These are phyloP conservation scores for Pherbina coryleti DNA, from an alignment of 2,888 invertebrate genomes.

Conservation along the genomic window DNA sequence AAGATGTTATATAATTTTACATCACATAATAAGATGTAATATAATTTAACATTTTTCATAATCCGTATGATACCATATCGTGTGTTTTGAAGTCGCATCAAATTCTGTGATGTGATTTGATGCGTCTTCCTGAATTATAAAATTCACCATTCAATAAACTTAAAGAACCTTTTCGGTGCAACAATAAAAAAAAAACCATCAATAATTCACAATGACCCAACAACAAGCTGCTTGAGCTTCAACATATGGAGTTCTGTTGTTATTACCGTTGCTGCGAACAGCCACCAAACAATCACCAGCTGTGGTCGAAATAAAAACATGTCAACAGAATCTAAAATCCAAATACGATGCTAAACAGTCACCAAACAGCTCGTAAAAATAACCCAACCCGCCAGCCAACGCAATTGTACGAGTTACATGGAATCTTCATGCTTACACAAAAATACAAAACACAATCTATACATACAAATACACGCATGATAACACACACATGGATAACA, in stretches of 20 bases:
- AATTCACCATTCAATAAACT: no score
- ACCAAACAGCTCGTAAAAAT: background rate
- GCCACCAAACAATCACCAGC: background rate
- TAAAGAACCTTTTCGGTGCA: no score
- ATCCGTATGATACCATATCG: no score
- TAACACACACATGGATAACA: background rate
- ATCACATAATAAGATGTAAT: no score
- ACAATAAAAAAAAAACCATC: background rate
- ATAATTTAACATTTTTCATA: no score
- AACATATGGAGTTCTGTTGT: background rate
- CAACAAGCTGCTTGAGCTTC: no score
- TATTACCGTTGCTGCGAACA: background rate
- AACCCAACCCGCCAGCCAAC: background rate
- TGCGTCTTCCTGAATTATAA: no score
- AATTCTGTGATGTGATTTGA: no score
- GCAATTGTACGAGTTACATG: background rate
- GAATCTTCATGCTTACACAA: background rate
- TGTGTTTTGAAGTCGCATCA: no score
- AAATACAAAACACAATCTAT: background rate
- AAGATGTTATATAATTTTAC: no score
- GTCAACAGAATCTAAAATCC: slow-evolving; percentile 23
- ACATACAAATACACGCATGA: background rate
- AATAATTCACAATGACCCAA: background rate
- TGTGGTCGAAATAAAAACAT: slow-evolving; percentile 25
- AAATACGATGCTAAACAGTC: slow-evolving; percentile 16